Evolutionary conservation across 2,888 invertebrate species (phyloP), one percentile per base, ranked within the genome.

Genomic region (Tanytarsus gracilentus): DNA sequence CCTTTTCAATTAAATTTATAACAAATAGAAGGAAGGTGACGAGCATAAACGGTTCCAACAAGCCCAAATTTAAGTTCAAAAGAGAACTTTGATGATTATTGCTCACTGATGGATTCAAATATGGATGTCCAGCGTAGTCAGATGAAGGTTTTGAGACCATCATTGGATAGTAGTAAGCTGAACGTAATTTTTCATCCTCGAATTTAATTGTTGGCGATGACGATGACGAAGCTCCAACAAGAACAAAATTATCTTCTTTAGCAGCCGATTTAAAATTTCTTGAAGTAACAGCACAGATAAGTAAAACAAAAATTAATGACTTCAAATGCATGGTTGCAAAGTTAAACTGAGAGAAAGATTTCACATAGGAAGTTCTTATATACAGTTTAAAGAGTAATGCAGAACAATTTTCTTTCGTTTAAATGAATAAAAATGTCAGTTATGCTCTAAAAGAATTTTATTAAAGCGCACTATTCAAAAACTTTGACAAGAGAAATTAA

Each of bases 21-120:
- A 50, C 50, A 14, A 50, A 50, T 3, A 50, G 8, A 7, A 50
- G 5, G 25, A 50, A 27, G 14, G 50, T 50, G 3, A 26, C 50
- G 14, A 50, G 11, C 50, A 50, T 50, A 14, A 50, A 50, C 4
- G 50, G 50, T 18, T 50, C 50, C n/a, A 50, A 16, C n/a, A n/a
- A n/a, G n/a, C n/a, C n/a, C n/a, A n/a, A n/a, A n/a, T n/a, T n/a
- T n/a, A n/a, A n/a, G n/a, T n/a, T n/a, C n/a, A n/a, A n/a, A n/a
- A n/a, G n/a, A n/a, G n/a, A 50, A 16, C 5, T 25, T 21, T 21
- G 48, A 4, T 48, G 48, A 8, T 21, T 11, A 21, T 39, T 9
- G 48, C 7, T 48, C 4, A 11, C n/a, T 6, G 4, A 21, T 4
- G 9, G 48, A 16, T 8, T 40, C 40, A 16, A 11, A 18, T 18